Evolutionary conservation across 1,140 invertebrate species (phyloP), one percentile per base, ranked within the genome.

Genomic region (Polyergus mexicanus): DNA sequence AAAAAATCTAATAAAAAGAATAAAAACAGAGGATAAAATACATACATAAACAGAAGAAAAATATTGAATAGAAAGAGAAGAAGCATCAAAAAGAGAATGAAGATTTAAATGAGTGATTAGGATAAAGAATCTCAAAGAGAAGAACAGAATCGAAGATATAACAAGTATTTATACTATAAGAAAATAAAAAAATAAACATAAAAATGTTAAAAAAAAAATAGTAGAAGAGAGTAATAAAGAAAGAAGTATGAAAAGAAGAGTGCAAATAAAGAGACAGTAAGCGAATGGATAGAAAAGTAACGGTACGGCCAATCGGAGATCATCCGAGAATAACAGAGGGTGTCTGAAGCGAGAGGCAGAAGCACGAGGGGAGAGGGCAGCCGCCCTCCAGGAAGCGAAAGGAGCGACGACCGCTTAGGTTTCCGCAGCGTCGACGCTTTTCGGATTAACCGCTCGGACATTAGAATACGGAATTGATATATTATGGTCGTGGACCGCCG

Each of bases 381-480:
- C 68, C 58, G 74, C 86, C 88, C 86, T 87, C 32, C 86, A 88
- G 89, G 84, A 88, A 90, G 56, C 89, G 84, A 63, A 74, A 66
- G 62, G 65, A 65, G 86, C 74, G 84, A 35, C 86, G 77, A 89
- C 87, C 87, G 88, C 87, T 87, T 89, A 88, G 90, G 90, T 93
- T 92, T 93, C 92, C 92, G 91, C 92, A 88, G 84, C 84, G 91
- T 93, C 91, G 91, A 91, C 92, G 92, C 92, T 93, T 93, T 93
- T 93, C 85, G 92, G 89, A 93, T 93, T 93, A 93, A 93, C 92
- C 90, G 91, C 88, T 84, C 86, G 89, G 91, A 92, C 92, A 93
- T 93, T 93, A 93, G 92, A 93, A 93, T 93, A 93, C 92, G 89
- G 91, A 93, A 93, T 93, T 93, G 92, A 93, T 93, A 93, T 93